Evolutionary conservation across 2,888 invertebrate species (phyloP), one percentile per base, ranked within the genome.

Genomic region (Sphecodes monilicornis): DNA sequence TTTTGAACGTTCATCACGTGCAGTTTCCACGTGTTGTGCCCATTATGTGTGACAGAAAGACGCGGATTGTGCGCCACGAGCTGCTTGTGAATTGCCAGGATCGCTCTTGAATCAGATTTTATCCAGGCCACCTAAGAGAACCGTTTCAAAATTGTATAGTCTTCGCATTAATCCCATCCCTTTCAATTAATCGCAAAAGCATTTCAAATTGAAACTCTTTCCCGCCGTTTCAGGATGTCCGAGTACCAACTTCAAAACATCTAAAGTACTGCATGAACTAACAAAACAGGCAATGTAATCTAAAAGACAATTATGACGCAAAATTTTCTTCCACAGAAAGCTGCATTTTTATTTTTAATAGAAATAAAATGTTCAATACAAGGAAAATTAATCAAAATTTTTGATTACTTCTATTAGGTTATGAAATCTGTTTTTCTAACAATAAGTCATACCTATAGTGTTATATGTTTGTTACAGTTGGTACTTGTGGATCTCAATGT

Each of bases 1-100:
- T 98, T 97, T 95, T 98, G 98, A 86, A 98, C 98, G 94, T 98
- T 98, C 92, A 97, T 97, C 94, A 98, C 97, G 95, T 98, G 97
- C 92, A 98, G 96, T 95, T 98, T 98, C 98, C 98, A 98, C 91
- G 98, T 98, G 95, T 98, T 98, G 96, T 98, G 98, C 90, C 98
- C 98, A 95, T 98, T 98, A 95, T 98, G 98, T 82, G 98, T 98
- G 92, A 98, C 98, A 71, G 97, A 97, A 90, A 98, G 96, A 76
- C 98, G 96, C 82, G 97, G 97, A 95, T 98, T 98, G 94, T 98
- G 96, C 43, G 98, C 97, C 87, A 98, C 98, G 97, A 98, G 97
- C 95, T 97, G 98, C 78, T 97, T 98, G 95, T 98, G 98, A 94
- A 98, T 98, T 60, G 98, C 98, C 89, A 98, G 96, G 93, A 98